phyloP scores from a whole-genome alignment of 2,888 invertebrate species.

The Drosophila mercatorum region DNA sequence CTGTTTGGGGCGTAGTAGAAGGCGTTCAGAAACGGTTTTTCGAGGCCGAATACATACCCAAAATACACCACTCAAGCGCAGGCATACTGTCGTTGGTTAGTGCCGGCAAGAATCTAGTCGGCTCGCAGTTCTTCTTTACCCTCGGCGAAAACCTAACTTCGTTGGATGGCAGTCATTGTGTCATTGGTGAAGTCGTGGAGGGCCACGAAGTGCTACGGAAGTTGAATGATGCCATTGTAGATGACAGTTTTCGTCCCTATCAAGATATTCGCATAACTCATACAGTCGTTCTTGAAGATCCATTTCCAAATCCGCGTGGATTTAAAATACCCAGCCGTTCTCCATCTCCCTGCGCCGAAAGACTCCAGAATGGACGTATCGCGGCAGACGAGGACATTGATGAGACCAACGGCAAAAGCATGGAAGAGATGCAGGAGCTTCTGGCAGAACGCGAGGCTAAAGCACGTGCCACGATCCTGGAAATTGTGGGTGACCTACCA shows the following conservation, averaged over 20 bases:
- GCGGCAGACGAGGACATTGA: slow-evolving; percentile 97
- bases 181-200: slow-evolving; percentile 98
- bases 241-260: slow-evolving; percentile 94
- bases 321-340: slow-evolving; percentile 92
- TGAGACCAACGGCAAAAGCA: slow-evolving; percentile 93
- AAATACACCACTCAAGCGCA: slow-evolving; percentile 93
- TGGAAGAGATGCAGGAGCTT: slow-evolving; percentile 93
- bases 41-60: slow-evolving; percentile 95
- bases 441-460: slow-evolving; percentile 96
- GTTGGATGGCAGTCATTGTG: slow-evolving; percentile 95
- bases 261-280: slow-evolving; percentile 98
- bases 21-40: slow-evolving; percentile 95
- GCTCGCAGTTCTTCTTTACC: slow-evolving; percentile 98
- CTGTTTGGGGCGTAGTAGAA: slow-evolving; percentile 93
- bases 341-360: slow-evolving; percentile 94
- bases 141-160: slow-evolving; percentile 94
- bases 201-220: slow-evolving; percentile 92
- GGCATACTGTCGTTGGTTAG: slow-evolving; percentile 98
- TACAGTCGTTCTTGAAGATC: slow-evolving; percentile 97
- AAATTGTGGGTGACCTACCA: slow-evolving; percentile 99
- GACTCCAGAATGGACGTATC: slow-evolving; percentile 93
- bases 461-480: slow-evolving; percentile 97
- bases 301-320: slow-evolving; percentile 94
- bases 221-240: slow-evolving; percentile 97
- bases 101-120: slow-evolving; percentile 94